Conservation (phyloP, 2,113 vertebrate species). For the Pteruthius melanotis region DNA sequence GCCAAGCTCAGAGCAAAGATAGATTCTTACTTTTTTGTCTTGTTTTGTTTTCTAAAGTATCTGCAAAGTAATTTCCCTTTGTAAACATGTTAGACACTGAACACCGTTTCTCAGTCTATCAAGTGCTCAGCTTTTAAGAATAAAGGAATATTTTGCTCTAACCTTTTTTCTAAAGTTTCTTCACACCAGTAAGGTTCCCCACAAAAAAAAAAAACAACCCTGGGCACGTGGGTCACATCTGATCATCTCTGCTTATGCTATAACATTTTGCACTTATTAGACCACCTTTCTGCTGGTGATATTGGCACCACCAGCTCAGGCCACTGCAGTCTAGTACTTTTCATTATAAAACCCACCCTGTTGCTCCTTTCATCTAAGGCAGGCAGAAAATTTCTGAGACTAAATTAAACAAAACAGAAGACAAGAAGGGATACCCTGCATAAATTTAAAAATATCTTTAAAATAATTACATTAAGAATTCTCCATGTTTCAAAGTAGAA, state of each 20-base stretch:
- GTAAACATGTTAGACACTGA: background rate
- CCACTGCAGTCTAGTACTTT: background rate
- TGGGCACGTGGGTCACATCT: background rate
- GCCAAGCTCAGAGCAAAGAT: background rate
- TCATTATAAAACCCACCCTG: background rate
- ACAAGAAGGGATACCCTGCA: background rate
- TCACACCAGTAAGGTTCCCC: background rate
- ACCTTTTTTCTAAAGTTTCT: background rate
- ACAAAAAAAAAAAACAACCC: background rate
- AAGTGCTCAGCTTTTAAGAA: background rate
- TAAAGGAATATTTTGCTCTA: background rate
- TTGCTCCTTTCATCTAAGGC: background rate
- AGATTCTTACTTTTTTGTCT: background rate
- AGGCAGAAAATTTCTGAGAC: background rate
- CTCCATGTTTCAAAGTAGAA: background rate
- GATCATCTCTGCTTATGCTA: background rate
- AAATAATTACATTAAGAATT: background rate
- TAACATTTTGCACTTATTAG: background rate
- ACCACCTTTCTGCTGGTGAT: background rate
- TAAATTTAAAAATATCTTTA: background rate
- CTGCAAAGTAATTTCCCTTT: background rate
- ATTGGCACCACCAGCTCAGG: background rate
- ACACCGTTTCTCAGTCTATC: background rate
- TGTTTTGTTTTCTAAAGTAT: background rate
- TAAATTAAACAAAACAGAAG: background rate